These are phyloP conservation scores for Drosophila longiperda DNA, from an alignment of 2,888 invertebrate genomes.

Conservation along the genomic window DNA sequence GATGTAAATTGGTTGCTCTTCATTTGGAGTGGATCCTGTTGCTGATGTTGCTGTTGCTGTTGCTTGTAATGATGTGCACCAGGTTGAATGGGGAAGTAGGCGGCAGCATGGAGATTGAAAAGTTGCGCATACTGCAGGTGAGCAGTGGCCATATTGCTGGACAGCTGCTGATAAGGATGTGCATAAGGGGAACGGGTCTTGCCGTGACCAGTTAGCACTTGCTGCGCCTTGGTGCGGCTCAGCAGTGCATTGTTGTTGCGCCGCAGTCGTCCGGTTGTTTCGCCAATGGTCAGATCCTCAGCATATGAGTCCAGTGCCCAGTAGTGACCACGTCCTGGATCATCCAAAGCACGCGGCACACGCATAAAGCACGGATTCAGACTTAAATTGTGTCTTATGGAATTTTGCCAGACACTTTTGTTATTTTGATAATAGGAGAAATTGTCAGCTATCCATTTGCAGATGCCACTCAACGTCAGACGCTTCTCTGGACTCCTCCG, in stretches of 20 bases:
- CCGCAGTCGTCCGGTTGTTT: conserved; percentile 97
- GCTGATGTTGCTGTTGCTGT: neutral
- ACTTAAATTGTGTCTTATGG: conserved; percentile 87
- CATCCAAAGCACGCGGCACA: conserved; percentile 94
- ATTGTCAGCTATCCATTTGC: conserved; percentile 94
- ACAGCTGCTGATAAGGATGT: conserved; percentile 67
- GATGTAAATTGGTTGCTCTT: neutral
- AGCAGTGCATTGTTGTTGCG: conserved; percentile 82
- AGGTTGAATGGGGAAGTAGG: conserved; percentile 75
- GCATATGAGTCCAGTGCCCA: conserved; percentile 98
- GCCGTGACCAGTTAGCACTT: conserved; percentile 21
- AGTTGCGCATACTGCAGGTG: neutral
- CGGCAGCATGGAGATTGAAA: conserved; percentile 67
- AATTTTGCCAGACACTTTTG: conserved; percentile 89
- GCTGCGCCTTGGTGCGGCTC: conserved; percentile 30
- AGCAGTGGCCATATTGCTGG: conserved; percentile 21
- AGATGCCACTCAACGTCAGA: conserved; percentile 91
- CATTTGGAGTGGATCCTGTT: neutral
- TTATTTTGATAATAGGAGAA: conserved; percentile 81
- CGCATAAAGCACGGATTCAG: conserved; percentile 98
- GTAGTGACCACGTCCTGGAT: conserved; percentile 90
- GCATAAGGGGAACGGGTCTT: conserved; percentile 39
- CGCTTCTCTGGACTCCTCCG: conserved; percentile 95
- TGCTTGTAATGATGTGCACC: conserved; percentile 38
- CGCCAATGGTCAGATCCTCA: conserved; percentile 98